Percentiles rank a stretch among this genome's conserved stretches.
Evolutionary conservation across 1,140 invertebrate species (phyloP).

Genomic region (Zeugodacus cucurbitae): DNA sequence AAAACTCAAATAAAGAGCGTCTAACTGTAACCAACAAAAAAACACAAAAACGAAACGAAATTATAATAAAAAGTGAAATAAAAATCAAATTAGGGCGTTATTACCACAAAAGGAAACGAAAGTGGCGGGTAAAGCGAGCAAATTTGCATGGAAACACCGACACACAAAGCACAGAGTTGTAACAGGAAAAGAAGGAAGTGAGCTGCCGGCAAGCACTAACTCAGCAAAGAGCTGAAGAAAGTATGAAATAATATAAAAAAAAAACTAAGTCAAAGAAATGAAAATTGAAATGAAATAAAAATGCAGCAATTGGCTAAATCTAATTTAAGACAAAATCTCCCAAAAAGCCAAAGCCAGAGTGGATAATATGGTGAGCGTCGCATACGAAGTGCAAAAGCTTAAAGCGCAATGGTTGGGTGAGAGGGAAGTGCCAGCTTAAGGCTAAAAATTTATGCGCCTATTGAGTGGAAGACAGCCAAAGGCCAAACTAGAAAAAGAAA

Average conservation of each 20-base stretch:
- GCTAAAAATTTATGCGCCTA: slow-evolving; percentile 13
- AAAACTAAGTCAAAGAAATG: neutral
- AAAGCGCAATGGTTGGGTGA: neutral
- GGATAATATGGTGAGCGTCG: neutral
- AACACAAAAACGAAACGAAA: neutral
- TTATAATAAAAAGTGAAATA: slow-evolving; percentile 5
- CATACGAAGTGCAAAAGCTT: neutral
- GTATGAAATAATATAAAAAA: neutral
- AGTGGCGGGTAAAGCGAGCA: neutral
- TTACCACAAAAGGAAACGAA: neutral
- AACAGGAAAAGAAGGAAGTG: neutral
- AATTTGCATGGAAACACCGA: neutral
- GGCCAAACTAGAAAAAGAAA: neutral
- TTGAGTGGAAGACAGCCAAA: neutral
- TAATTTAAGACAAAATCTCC: neutral
- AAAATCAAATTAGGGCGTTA: neutral
- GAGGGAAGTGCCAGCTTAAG: neutral
- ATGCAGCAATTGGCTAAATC: slow-evolving; percentile 17
- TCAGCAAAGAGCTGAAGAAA: neutral
- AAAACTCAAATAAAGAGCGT: neutral
- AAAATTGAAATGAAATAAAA: slow-evolving; percentile 32
- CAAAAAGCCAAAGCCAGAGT: neutral
- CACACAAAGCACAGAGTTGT: neutral
- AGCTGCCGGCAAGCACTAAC: neutral
- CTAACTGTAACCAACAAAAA: neutral